These are phyloP conservation scores for Cryptoblepharus egeriae DNA, from an alignment of 2,797 vertebrate genomes.

Conservation along the genomic window DNA sequence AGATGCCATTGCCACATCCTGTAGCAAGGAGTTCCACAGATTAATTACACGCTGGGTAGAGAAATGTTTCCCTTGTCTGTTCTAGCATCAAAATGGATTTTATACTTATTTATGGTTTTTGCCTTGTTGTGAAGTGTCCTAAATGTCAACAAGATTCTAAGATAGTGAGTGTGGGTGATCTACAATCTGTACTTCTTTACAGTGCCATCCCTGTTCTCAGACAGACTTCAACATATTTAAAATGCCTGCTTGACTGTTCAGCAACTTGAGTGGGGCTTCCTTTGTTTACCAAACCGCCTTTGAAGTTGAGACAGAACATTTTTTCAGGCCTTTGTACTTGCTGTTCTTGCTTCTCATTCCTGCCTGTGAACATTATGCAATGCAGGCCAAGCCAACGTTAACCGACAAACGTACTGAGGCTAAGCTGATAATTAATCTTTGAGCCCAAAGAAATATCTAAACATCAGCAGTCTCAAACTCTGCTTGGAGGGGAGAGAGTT, in stretches of 20 bases:
- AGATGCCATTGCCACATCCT: no score
- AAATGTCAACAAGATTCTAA: no score
- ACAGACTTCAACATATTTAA: fast-evolving
- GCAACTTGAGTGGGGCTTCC: fast-evolving
- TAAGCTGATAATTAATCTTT: background rate
- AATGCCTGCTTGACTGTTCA: background rate
- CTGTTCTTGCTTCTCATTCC: background rate
- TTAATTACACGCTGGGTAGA: no score
- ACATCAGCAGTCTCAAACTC: background rate
- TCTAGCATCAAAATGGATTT: no score
- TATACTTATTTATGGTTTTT: no score
- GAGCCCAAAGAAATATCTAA: background rate
- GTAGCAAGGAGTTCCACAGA: no score
- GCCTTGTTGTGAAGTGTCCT: no score
- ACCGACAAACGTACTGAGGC: background rate
- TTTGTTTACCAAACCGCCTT: fast-evolving
- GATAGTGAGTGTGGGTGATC: no score
- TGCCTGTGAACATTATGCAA: background rate
- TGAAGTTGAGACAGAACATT: background rate
- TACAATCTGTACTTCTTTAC: no score
- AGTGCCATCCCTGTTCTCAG: background rate
- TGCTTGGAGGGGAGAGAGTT: background rate
- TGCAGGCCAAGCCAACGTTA: background rate
- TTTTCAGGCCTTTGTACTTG: background rate
- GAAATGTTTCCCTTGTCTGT: no score